Conservation (phyloP, 2,113 vertebrate genomes). For the Leucoraja erinaceus region DNA sequence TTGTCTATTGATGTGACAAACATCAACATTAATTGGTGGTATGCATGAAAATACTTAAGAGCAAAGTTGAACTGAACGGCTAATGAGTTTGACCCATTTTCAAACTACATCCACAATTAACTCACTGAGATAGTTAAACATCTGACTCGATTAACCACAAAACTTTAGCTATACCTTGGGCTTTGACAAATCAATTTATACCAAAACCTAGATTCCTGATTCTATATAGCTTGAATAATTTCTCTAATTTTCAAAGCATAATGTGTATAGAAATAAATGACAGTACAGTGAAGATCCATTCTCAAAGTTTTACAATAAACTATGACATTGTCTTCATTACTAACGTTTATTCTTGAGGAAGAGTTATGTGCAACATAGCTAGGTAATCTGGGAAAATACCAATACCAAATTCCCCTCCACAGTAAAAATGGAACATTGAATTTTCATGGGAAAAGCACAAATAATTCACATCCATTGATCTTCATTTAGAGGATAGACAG, state of each 20-base stretch:
- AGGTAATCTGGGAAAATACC: background rate
- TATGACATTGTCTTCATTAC: background rate
- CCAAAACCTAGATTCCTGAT: background rate
- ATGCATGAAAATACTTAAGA: background rate
- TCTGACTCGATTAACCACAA: background rate
- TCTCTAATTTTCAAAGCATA: background rate
- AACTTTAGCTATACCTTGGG: background rate
- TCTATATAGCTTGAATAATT: background rate
- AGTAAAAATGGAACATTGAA: background rate
- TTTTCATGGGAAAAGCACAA: background rate
- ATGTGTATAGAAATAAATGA: background rate
- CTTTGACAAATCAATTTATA: background rate
- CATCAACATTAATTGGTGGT: background rate
- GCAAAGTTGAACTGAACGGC: background rate
- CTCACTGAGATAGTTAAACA: background rate
- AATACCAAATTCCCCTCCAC: background rate
- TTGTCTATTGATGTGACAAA: background rate
- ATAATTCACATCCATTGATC: background rate
- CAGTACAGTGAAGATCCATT: background rate
- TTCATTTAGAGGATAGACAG: background rate
- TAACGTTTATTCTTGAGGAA: background rate
- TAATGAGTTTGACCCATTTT: constrained; percentile 27
- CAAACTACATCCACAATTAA: background rate
- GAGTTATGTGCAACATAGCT: background rate
- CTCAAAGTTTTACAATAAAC: background rate